Evolutionary conservation across 2,888 invertebrate species (phyloP), one percentile per base, ranked within the genome.

Genomic region (Chironomus tentans): DNA sequence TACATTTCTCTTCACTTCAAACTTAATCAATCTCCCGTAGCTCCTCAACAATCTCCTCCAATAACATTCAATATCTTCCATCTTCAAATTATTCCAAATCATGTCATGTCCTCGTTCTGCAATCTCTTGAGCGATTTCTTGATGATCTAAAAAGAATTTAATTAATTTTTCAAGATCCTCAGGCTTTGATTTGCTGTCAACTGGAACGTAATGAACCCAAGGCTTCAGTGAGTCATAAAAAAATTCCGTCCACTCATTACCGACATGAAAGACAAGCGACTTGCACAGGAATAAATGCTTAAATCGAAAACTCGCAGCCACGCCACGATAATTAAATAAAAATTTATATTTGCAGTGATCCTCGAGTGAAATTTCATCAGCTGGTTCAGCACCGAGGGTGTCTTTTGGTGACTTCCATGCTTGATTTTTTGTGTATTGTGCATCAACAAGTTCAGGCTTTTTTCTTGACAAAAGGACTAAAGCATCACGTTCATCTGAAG

Each of bases 381-480:
- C 97, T 70, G 98, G 94, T 24, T 91, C 87, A 13, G 88, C 89
- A 81, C 92, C 87, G 10, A 98, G 86, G 0, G 97, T 98, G 81
- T 98, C 98, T 90, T 95, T 90, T 78, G 92, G 91, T 4, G 97
- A 97, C 84, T 94, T 97, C 97, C 97, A 98, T 0, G 97, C 98
- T 85, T 98, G 98, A 84, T 98, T 98, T 84, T 97, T 98, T 0
- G 98, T 98, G 82, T 97, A 98, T 78, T 92, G 90, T 0, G 98
- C 98, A 86, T 98, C 94, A 0, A 93, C 91, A 21, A 98, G 84
- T 2, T 92, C 86, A 0, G 94, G 91, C 24, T 87, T 82, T 76
- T 87, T 87, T 77, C 94, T 87, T 21, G 94, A 92, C n/a, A 98
- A 84, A 72, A 94, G 83, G 78, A 98, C 86, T 46, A 98, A 85